Conservation (phyloP, 2,113 vertebrate genomes). For the Nyctereutes procyonoides region DNA sequence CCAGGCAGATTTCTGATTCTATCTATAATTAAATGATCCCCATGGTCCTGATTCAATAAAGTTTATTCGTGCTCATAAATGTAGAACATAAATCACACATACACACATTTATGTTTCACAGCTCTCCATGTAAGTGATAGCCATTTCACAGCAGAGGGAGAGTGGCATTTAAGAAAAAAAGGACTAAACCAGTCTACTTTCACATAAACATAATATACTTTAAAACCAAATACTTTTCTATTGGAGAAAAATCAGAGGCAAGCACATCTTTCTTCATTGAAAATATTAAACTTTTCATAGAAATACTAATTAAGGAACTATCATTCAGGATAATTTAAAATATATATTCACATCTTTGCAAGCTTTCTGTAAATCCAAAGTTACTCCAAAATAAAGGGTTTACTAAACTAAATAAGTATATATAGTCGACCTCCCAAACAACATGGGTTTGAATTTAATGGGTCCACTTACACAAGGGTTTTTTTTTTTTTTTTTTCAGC, state of each 20-base stretch:
- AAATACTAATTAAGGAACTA: not conserved
- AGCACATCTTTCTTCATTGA: conserved; percentile 29
- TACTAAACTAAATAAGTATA: not conserved
- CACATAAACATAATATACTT: not conserved
- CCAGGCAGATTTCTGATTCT: conserved; percentile 7
- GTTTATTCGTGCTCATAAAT: conserved; percentile 6
- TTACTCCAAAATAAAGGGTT: conserved; percentile 8
- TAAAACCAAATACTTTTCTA: not conserved
- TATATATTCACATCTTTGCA: not conserved
- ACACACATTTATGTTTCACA: not conserved
- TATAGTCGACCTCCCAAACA: not conserved
- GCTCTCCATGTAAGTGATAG: not conserved
- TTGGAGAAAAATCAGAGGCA: not conserved
- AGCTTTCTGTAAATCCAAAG: conserved; percentile 15
- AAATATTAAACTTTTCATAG: not conserved
- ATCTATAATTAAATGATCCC: conserved; percentile 32
- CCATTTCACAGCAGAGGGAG: not conserved
- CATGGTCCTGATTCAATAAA: not conserved
- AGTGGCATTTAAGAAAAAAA: not conserved
- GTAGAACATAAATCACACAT: not conserved
- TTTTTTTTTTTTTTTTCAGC: no score
- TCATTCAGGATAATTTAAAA: not conserved
- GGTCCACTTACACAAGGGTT: not conserved
- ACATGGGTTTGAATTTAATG: not conserved
- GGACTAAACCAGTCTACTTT: not conserved